Evolutionary conservation across 2,888 invertebrate genomes (phyloP), one percentile per base, ranked within the genome.

Genomic region (Xanthorhoe spadicearia): DNA sequence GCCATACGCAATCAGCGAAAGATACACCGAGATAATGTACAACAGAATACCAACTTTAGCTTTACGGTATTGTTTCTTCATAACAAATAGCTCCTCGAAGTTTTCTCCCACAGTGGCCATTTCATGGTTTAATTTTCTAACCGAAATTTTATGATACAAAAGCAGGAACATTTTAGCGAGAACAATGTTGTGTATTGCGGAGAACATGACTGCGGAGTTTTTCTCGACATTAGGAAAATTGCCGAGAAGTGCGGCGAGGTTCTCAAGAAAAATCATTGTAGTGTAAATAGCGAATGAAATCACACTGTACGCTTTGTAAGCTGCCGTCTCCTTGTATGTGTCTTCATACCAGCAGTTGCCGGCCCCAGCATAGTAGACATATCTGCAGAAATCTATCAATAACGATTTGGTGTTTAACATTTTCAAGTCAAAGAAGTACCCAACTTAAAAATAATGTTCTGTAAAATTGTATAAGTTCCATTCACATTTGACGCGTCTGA

Each of bases 181-280:
- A 23, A 92, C 88, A 61, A 90, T 90, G 68, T 87, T 85, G 74
- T 92, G 91, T 70, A 90, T 88, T 13, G 89, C 89, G 6, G 88
- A 79, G 69, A 91, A 91, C 89, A 90, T 92, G 57, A 87, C 81
- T 13, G 89, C 86, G n/a, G 90, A 90, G 64, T 89, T 88, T 77
- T 88, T 89, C 75, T 91, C 91, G 46, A 89, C 86, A 71, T 85
- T 82, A 32, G 90, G 90, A 66, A 90, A 91, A 56, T 78, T 77
- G 4, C 89, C 90, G 68, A 85, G 83, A 46, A 86, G 68, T n/a
- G 88, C 89, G 0, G 91, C 90, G 13, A 90, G 64, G 70, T 90
- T 90, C 73, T 92, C 91, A 3, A 91, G 84, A 51, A 88, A 82
- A 76, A 88, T 84, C 91, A 90, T 90, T 15, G 77, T 79, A 53